Base-by-base conservation (phyloP, 2,797 vertebrate genomes). In the Centropyge bicolor region DNA sequence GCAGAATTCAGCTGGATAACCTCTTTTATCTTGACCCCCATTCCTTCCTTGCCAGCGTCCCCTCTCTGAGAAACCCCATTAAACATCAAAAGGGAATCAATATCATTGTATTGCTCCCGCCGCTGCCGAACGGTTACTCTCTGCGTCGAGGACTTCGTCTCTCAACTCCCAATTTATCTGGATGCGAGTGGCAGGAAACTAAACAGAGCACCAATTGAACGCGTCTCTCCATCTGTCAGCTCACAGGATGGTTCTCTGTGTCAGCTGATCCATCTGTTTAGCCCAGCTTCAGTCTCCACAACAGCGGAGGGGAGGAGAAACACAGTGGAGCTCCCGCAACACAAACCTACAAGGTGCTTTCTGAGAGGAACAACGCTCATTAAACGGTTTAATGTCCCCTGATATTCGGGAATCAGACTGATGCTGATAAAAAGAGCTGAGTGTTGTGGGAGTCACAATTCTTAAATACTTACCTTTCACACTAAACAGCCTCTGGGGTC, bases 21-120 rank as follows among this genome's bases (percentile, higher is more conserved):
- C 1, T 20, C 66, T 86, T 85, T 89, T 67, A 83, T 86, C 71
- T 77, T 38, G 46, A 81, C 56, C 73, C 65, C 31, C 55, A 40
- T 55, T 67, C n/a, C 59, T 41, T 61, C 57, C 64, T 52, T 63
- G 65, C 67, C 55, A 27, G 31, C 55, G 27, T 62, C 78, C 55
- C 73, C 73, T 61, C 74, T 67, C 76, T 57, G 60, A 90, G 81
- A 92, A 88, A 85, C 85, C 82, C 80, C 76, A 92, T 90, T 86
- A 84, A 84, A 88, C 86, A 83, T 88, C 83, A 91, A 92, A 93
- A 90, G 78, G 78, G 68, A 89, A 91, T 93, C 90, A 84, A 89
- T 93, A 89, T 78, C 46, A 49, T 55, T 68, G 20, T 49, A 74
- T 88, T 76, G 73, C 71, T 78, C 54, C 31, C 0, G 43, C 68